Conservation (phyloP, 2,113 vertebrate genomes). For the Aspidoscelis tigris region DNA sequence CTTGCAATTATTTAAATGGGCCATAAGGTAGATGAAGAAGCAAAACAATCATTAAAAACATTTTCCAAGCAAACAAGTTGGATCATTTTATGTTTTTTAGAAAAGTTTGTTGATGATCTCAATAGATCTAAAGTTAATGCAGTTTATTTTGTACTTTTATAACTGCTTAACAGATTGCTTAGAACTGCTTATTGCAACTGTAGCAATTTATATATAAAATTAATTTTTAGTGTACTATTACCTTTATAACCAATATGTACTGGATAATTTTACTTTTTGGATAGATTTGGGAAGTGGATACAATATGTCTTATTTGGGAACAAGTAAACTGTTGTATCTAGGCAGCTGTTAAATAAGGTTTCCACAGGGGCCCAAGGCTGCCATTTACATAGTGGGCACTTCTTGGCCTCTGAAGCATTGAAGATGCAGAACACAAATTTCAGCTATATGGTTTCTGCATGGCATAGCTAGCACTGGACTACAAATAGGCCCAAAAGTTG, state of each 20-base stretch:
- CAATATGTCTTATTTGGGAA: neutral
- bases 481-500: no score
- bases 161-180: neutral
- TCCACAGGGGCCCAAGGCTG: no score
- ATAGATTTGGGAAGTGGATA: neutral
- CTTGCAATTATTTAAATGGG: constrained; percentile 31
- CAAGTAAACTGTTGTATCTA: no score
- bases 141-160: neutral
- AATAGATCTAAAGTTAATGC: neutral
- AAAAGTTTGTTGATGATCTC: neutral
- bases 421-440: no score
- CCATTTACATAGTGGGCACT: no score
- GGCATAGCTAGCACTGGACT: no score
- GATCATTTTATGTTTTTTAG: neutral
- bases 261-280: neutral
- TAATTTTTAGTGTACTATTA: neutral
- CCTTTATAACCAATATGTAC: neutral
- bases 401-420: no score
- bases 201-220: neutral
- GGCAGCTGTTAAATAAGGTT: no score
- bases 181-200: neutral
- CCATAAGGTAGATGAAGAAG: constrained; percentile 13
- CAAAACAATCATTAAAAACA: constrained; percentile 27
- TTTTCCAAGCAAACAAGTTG: constrained; percentile 12
- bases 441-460: no score